phyloP scores from a whole-genome alignment of 2,113 vertebrate species.

The Pituophis catenifer region DNA sequence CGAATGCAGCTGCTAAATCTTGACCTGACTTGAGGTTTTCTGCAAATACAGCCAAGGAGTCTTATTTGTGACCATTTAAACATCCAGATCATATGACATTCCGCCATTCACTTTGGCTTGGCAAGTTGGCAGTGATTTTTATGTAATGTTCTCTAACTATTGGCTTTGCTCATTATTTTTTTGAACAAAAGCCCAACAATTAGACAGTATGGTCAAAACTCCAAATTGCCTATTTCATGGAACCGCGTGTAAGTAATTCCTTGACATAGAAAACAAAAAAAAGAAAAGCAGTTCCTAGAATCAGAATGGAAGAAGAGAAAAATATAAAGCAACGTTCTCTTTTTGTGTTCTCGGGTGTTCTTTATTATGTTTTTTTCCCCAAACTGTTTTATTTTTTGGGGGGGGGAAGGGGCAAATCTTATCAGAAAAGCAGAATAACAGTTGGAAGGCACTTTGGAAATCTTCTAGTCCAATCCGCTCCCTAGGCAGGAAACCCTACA shows the following conservation, averaged over 20 bases:
- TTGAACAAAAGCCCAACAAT: not conserved
- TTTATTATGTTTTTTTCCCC: not conserved
- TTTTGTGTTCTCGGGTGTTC: not conserved
- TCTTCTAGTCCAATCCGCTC: not conserved
- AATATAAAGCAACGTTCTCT: not conserved
- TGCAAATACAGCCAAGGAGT: not conserved
- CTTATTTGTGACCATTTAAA: not conserved
- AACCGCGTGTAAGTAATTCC: not conserved
- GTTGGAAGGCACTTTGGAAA: not conserved
- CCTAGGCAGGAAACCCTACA: rapidly evolving
- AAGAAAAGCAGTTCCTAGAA: not conserved
- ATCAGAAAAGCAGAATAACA: not conserved
- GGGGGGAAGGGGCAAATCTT: not conserved
- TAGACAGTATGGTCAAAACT: not conserved
- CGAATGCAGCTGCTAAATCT: not conserved
- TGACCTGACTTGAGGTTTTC: not conserved
- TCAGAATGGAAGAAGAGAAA: not conserved
- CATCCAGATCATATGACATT: not conserved
- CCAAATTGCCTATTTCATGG: not conserved
- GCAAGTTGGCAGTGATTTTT: not conserved
- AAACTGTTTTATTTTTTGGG: not conserved
- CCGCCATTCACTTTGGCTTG: not conserved
- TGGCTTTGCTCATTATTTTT: not conserved
- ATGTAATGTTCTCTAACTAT: not conserved
- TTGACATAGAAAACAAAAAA: not conserved